Evolutionary conservation across 2,113 vertebrate species (phyloP).

Genomic region (Phylloscopus trochiloides): DNA sequence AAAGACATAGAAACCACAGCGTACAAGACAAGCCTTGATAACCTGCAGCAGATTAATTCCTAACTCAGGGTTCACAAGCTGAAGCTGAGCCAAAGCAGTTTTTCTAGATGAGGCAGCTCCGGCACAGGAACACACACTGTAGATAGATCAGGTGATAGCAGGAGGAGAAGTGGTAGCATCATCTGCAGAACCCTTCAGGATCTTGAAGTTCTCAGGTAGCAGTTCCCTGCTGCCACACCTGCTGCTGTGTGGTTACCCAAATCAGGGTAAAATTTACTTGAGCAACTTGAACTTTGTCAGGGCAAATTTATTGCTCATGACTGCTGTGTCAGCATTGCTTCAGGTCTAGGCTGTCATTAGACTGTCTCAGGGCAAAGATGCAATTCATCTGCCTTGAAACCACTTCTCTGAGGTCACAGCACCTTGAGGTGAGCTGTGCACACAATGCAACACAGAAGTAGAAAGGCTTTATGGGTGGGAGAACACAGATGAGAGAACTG

Average conservation of each 20-base stretch:
- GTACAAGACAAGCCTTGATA: not conserved
- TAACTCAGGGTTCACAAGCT: not conserved
- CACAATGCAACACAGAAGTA: accelerated
- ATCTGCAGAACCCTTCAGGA: not conserved
- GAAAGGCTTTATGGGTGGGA: not conserved
- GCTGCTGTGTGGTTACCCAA: not conserved
- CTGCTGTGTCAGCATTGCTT: not conserved
- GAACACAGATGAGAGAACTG: not conserved
- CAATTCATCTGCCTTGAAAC: not conserved
- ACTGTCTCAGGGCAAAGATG: not conserved
- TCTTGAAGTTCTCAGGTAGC: not conserved
- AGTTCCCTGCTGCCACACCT: not conserved
- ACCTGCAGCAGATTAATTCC: not conserved
- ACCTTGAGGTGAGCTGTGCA: not conserved
- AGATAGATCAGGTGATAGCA: not conserved
- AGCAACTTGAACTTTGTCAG: not conserved
- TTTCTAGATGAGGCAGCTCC: not conserved
- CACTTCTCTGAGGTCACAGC: not conserved
- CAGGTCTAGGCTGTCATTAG: not conserved
- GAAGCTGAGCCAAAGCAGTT: not conserved
- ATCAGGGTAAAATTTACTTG: not conserved
- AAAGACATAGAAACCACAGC: not conserved
- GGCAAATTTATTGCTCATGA: not conserved
- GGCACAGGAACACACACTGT: not conserved
- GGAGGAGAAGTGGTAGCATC: not conserved